Evolutionary conservation across 2,113 vertebrate genomes (phyloP).

Genomic region (Halichoeres trimaculatus): DNA sequence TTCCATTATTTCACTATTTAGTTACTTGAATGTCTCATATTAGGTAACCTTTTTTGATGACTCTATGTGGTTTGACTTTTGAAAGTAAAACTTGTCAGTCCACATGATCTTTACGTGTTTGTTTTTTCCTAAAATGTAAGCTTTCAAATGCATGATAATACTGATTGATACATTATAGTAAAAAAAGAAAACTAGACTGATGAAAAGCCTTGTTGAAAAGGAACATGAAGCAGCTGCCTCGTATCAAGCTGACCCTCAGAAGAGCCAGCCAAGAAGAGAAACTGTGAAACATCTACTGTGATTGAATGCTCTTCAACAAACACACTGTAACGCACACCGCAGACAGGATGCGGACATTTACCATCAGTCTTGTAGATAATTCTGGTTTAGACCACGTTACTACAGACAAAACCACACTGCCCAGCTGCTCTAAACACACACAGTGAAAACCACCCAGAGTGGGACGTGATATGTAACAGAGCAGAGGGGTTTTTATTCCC

Average conservation of each 20-base stretch:
- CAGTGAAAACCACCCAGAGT: background rate
- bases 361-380: slow-evolving; percentile 6
- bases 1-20: background rate
- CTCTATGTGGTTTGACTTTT: background rate
- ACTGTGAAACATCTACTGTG: slow-evolving; percentile 15
- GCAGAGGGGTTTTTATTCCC: slow-evolving; percentile 25
- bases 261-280: slow-evolving; percentile 7
- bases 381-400: slow-evolving; percentile 23
- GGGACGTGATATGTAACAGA: background rate
- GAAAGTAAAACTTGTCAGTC: too few relatives aligned
- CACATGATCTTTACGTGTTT: background rate
- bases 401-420: background rate
- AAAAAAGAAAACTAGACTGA: background rate
- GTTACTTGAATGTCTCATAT: background rate
- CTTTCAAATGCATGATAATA: too few relatives aligned
- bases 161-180: too few relatives aligned
- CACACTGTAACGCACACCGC: slow-evolving; percentile 10
- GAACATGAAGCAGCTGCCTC: background rate
- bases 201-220: slow-evolving; percentile 7
- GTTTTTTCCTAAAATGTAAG: background rate
- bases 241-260: slow-evolving; percentile 5
- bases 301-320: slow-evolving; percentile 8
- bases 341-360: slow-evolving; percentile 41
- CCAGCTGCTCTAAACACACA: background rate
- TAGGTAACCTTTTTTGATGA: background rate